Evolutionary conservation across 2,797 vertebrate genomes (phyloP), one percentile per base, ranked within the genome.

Genomic region (Microctenopoma stevenorrisi): DNA sequence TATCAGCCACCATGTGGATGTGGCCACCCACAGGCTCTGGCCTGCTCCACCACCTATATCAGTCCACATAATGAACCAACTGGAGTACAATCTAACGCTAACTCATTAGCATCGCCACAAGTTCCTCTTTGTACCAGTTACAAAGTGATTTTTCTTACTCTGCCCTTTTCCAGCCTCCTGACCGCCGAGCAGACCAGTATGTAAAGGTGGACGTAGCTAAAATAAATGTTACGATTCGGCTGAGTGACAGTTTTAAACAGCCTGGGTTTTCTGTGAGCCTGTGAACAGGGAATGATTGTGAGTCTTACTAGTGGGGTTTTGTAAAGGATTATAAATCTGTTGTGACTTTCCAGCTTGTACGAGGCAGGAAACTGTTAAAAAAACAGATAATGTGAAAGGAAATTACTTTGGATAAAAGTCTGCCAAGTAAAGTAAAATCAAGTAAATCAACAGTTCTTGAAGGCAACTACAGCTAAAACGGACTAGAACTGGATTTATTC

Each of bases 221-320:
- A 56, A 78, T 66, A 86, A 89, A 89, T 86, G 79, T 86, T 88
- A 50, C 84, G 67, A 77, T 87, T 85, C 47, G 73, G 62, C 81
- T 79, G 68, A 57, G 61, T 78, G 68, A 56, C 56, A 15, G 25
- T 75, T 81, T 79, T 68, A 81, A 87, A 88, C 83, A 79, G 52
- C 16, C 30, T 75, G 82, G 75, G 76, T 86, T 86, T 74, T 61
- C 66, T 53, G 57, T 48, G 48, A 74, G 43, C 25, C 22, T 66
- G 16, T 7, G 30, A 72, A 57, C 25, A 12, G 35, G 37, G 64
- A 68, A 30, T 0, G 37, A 57, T 44, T 26, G 25, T 11, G 54
- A n/a, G 44, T 33, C 42, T 18, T 14, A 62, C 18, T 1, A 7
- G n/a, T 43, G 54, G 55, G 53, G 50, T 47, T 49, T 62, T 28